Conservation (phyloP, 2,113 vertebrate species). For the Sorex araneus region DNA sequence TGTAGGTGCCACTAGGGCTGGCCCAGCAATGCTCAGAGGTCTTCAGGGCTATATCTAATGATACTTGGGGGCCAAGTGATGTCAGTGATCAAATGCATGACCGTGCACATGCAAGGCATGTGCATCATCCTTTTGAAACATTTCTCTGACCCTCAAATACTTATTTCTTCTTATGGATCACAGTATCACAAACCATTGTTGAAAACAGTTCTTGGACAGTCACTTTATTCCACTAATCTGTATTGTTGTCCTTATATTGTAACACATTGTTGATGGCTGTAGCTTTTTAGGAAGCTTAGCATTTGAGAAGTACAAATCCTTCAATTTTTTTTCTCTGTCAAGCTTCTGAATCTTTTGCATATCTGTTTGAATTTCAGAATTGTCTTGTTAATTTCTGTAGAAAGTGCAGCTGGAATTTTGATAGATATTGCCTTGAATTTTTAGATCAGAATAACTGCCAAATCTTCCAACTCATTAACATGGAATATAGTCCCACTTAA, state of each 20-base stretch:
- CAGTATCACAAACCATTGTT: no score
- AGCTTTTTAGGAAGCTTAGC: slow-evolving; percentile 19
- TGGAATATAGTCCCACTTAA: background rate
- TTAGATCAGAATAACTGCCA: background rate
- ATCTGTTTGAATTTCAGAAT: slow-evolving; percentile 45
- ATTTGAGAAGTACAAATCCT: background rate
- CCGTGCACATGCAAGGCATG: no score
- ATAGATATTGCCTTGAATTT: background rate
- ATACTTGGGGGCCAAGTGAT: no score
- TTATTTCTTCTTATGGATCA: no score
- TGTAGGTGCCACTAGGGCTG: no score
- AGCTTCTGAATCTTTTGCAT: background rate
- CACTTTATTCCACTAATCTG: background rate
- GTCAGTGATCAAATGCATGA: no score
- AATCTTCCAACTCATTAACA: background rate
- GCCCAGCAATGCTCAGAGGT: no score
- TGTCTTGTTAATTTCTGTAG: slow-evolving; percentile 14
- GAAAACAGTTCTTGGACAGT: no score
- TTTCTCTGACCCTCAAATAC: no score
- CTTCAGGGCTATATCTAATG: no score
- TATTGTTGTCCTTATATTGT: background rate
- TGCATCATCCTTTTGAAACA: no score
- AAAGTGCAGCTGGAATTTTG: slow-evolving; percentile 3
- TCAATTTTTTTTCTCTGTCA: slow-evolving; percentile 8
- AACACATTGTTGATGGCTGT: background rate